A percentile compares a stretch with the other conserved stretches of the same genome.
phyloP scores from a whole-genome alignment of 2,797 vertebrate genomes.

The Tolypeutes matacus region DNA sequence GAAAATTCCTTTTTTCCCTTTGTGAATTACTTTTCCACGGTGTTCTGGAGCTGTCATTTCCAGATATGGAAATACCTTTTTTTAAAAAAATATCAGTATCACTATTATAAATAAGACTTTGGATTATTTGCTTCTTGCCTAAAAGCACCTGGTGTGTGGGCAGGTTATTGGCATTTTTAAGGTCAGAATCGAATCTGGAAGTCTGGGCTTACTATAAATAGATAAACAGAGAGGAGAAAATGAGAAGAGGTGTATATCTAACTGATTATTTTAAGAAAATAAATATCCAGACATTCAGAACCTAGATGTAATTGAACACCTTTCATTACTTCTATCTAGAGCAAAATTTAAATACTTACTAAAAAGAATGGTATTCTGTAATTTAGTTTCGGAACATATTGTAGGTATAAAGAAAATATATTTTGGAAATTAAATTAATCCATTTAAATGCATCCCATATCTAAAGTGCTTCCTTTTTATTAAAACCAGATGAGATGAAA shows the following conservation, averaged over 20 bases:
- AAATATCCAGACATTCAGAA: slow-evolving; percentile 83
- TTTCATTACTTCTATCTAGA: slow-evolving; percentile 50
- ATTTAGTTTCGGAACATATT: slow-evolving; percentile 69
- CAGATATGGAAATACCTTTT: slow-evolving; percentile 83
- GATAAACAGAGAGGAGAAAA: slow-evolving; percentile 80
- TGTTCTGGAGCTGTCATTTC: slow-evolving; percentile 82
- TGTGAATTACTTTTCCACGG: neutral
- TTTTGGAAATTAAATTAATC: slow-evolving; percentile 76
- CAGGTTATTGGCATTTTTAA: slow-evolving; percentile 87
- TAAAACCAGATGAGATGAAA: slow-evolving; percentile 72
- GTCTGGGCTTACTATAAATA: slow-evolving; percentile 87
- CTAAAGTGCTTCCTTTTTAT: slow-evolving; percentile 70
- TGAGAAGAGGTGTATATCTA: slow-evolving; percentile 69
- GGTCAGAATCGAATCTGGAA: slow-evolving; percentile 85
- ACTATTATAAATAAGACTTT: slow-evolving; percentile 83
- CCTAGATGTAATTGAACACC: slow-evolving; percentile 63
- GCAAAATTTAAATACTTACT: slow-evolving; percentile 57
- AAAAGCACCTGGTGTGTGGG: slow-evolving; percentile 84
- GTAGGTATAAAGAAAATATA: slow-evolving; percentile 66
- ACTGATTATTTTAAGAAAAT: slow-evolving; percentile 87
- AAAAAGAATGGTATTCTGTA: slow-evolving; percentile 39
- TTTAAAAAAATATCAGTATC: slow-evolving; percentile 83
- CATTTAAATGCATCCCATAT: slow-evolving; percentile 60
- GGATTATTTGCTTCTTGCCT: slow-evolving; percentile 85
- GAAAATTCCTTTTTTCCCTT: neutral